Evolutionary conservation across 2,888 invertebrate species (phyloP), one percentile per base, ranked within the genome.

Genomic region (Eilema sororculum): DNA sequence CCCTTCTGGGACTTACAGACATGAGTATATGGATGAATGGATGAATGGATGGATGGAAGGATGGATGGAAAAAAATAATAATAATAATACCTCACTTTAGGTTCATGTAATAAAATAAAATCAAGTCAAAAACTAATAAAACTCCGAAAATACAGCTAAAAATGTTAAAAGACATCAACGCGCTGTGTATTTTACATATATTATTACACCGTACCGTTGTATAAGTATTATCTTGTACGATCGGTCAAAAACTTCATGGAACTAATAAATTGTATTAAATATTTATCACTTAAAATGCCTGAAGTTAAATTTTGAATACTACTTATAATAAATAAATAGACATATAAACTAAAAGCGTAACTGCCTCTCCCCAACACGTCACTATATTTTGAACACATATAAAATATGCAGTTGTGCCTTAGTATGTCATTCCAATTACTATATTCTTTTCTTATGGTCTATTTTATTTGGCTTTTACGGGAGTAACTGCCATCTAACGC

Each of bases 141-240:
- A 63, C 4, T 12, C 46, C 9, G 9, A 63, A 46, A 64, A 12
- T 4, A 12, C 28, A 46, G n/a, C 10, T 28, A 28, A 25, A 46
- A 52, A 12, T 12, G 12, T 30, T 16, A 61, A 68, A 71, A 65
- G 72, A 72, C 68, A 72, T 68, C 68, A 72, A 72, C 72, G 72
- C 61, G 65, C 58, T 33, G 10, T 37, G 69, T 24, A 24, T 24
- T 22, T 52, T 57, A 25, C 58, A 28, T 25, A 25, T 25, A 13
- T 25, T 25, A 16, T 58, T 16, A 58, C 25, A 58, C 25, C 13
- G 25, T 58, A 58, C 16, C 58, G 25, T 25, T 58, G 16, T 58
- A 25, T 25, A 16, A 58, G 25, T 25, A 58, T 58, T 25, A 58
- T 58, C 25, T 25, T 58, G 28, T 28, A 10, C 58, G 12, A 24